Conservation (phyloP, 2,888 invertebrate genomes). For the Sthenelais limicola region DNA sequence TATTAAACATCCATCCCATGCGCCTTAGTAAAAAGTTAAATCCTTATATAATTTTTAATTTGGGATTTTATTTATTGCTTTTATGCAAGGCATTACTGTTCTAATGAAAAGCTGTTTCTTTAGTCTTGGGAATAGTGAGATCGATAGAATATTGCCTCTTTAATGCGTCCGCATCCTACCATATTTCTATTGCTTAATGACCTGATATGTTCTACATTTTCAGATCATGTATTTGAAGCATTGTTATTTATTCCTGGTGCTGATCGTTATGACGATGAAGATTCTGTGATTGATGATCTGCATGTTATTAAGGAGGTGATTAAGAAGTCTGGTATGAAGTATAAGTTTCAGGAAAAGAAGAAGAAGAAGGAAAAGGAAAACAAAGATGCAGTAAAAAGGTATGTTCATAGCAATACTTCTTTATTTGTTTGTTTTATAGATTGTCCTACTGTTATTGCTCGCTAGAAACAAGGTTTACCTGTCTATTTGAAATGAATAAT, state of each 20-base stretch:
- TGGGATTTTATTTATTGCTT: background rate
- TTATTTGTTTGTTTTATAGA: background rate
- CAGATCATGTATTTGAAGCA: conserved; percentile 81
- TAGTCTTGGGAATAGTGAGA: too few species aligned
- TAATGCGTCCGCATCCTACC: too few species aligned
- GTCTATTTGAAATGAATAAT: too few species aligned
- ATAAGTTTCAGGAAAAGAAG: conserved; percentile 74
- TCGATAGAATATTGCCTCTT: too few species aligned
- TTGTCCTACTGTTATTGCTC: too few species aligned
- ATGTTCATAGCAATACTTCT: background rate
- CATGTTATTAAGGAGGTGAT: conserved; percentile 80
- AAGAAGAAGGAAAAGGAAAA: conserved; percentile 71
- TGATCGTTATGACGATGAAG: conserved; percentile 75
- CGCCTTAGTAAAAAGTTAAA: background rate
- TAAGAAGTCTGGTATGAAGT: conserved; percentile 80
- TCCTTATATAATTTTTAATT: too few species aligned
- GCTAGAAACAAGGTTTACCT: too few species aligned
- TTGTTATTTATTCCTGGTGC: conserved; percentile 79
- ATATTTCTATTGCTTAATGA: too few species aligned
- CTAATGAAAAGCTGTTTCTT: background rate
- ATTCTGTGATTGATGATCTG: conserved; percentile 78
- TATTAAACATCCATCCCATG: background rate
- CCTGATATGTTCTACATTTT: conserved; percentile 59
- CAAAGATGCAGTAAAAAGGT: conserved; percentile 67
- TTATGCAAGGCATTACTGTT: too few species aligned